These are phyloP conservation scores for Drosophila burlai DNA, from an alignment of 1,140 invertebrate genomes.

Conservation along the genomic window DNA sequence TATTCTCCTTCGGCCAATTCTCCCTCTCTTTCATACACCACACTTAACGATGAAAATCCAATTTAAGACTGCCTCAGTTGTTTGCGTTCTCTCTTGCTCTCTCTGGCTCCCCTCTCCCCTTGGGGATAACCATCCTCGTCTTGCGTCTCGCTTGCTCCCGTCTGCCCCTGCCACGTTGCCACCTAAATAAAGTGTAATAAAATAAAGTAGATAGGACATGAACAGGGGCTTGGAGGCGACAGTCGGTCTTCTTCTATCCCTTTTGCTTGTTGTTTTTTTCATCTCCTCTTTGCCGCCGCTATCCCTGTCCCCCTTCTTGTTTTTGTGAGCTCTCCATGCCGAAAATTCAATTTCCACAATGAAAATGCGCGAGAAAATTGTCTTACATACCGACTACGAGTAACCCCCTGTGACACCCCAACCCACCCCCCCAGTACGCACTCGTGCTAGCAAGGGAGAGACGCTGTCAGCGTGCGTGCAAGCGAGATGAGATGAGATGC, in stretches of 20 bases:
- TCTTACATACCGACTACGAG: slow-evolving; percentile 56
- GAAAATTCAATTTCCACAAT: slow-evolving; percentile 84
- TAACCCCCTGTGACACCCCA: slow-evolving; percentile 6
- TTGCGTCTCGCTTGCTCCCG: slow-evolving; percentile 1
- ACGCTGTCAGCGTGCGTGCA: slow-evolving; percentile 6
- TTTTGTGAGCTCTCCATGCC: slow-evolving; percentile 66
- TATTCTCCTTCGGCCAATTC: background rate
- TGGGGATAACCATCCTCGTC: slow-evolving; percentile 25
- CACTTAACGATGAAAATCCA: slow-evolving; percentile 84
- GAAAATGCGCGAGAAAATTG: slow-evolving; percentile 83
- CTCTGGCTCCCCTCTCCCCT: slow-evolving; percentile 27
- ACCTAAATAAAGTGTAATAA: slow-evolving; percentile 78
- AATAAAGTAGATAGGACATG: slow-evolving; percentile 79
- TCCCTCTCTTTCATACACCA: slow-evolving; percentile 52
- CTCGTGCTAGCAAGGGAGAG: slow-evolving; percentile 5
- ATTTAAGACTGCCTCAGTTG: slow-evolving; percentile 76
- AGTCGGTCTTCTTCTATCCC: slow-evolving; percentile 21
- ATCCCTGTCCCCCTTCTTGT: slow-evolving; percentile 20
- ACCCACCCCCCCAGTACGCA: background rate
- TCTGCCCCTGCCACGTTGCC: background rate
- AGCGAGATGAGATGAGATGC: slow-evolving; percentile 8
- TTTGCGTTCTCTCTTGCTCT: slow-evolving; percentile 39
- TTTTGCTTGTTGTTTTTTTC: slow-evolving; percentile 11
- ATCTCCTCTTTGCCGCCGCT: slow-evolving; percentile 9
- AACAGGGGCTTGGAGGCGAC: slow-evolving; percentile 20